Percentiles rank a stretch among this genome's conserved stretches.
Conservation (phyloP, 2,888 invertebrate genomes). For the Xanthorhoe designata region DNA sequence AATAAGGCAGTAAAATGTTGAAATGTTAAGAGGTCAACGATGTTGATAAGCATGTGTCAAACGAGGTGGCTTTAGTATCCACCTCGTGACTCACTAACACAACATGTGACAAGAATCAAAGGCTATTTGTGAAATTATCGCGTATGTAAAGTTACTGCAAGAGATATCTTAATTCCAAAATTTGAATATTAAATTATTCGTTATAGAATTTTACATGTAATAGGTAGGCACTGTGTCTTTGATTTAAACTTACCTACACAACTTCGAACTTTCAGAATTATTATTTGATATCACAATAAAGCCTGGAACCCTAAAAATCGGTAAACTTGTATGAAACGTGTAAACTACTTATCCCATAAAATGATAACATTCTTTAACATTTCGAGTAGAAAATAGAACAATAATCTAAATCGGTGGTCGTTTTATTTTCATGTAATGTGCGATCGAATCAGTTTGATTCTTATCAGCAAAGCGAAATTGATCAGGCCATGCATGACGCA, state of each 20-base stretch:
- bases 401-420: not conserved
- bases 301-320: too few relatives aligned
- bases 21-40: slow-evolving; percentile 11
- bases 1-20: slow-evolving; percentile 8
- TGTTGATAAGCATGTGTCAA: slow-evolving; percentile 21
- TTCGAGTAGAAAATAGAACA: not conserved
- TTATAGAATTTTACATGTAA: too few relatives aligned
- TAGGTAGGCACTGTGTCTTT: too few relatives aligned
- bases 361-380: too few relatives aligned
- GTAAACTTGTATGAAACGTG: too few relatives aligned
- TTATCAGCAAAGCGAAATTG: slow-evolving; percentile 1
- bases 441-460: not conserved
- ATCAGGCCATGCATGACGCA: slow-evolving; percentile 20
- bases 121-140: not conserved
- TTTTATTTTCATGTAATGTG: not conserved
- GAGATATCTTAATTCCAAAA: too few relatives aligned
- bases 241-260: too few relatives aligned
- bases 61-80: not conserved
- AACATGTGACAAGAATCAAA: not conserved
- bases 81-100: not conserved
- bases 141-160: not conserved
- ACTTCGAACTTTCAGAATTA: too few relatives aligned
- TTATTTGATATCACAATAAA: too few relatives aligned
- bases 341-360: too few relatives aligned
- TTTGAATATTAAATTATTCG: too few relatives aligned